Conservation (phyloP, 1,140 invertebrate species). For the Uloborus diversus region DNA sequence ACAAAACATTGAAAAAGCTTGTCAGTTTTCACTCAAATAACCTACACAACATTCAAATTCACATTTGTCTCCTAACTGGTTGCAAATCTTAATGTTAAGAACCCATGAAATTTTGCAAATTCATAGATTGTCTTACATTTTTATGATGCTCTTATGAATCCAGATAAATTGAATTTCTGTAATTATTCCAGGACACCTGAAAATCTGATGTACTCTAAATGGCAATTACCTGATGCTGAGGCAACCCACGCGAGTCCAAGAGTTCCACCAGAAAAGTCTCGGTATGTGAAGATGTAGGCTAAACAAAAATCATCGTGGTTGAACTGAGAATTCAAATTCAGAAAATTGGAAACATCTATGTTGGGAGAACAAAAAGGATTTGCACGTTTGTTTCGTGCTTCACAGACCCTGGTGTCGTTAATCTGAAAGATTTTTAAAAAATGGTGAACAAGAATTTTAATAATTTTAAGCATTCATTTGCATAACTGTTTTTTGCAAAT, state of each 20-base stretch:
- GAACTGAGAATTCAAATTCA: conserved; percentile 95
- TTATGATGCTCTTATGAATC: too few species aligned
- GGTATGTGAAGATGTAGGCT: conserved; percentile 98
- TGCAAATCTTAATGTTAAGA: too few species aligned
- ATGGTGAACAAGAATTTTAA: background rate
- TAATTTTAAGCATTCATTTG: background rate
- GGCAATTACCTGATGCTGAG: conserved; percentile 77
- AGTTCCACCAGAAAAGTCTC: conserved; percentile 95
- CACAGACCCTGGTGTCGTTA: conserved; percentile 85
- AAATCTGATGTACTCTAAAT: background rate
- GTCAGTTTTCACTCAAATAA: too few species aligned
- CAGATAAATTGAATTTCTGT: too few species aligned
- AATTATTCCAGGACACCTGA: too few species aligned
- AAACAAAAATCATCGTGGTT: conserved; percentile 99
- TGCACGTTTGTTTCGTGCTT: conserved; percentile 71
- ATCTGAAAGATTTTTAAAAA: conserved; percentile 71
- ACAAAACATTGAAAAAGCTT: too few species aligned
- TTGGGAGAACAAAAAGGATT: conserved; percentile 97
- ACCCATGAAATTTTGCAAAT: too few species aligned
- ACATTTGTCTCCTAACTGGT: too few species aligned
- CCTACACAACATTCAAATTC: too few species aligned
- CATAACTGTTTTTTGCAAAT: too few species aligned
- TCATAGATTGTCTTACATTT: too few species aligned
- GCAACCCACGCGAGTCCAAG: conserved; percentile 98
- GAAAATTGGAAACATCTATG: conserved; percentile 98